Evolutionary conservation across 2,888 invertebrate genomes (phyloP).

Genomic region (Linhomoeus sp.): DNA sequence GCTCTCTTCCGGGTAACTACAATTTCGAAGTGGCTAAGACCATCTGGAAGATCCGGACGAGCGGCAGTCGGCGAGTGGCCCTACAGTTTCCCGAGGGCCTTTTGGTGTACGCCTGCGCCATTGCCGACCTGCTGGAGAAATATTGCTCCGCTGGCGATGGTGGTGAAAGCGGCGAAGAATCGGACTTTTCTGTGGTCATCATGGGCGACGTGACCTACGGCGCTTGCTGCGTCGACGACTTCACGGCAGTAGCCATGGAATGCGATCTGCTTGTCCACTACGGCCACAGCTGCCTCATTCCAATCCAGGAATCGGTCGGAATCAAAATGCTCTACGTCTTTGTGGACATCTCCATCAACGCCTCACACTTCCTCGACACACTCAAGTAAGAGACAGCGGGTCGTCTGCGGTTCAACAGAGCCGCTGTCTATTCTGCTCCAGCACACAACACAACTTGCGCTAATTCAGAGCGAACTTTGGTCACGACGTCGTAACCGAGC

Average conservation of each 20-base stretch:
- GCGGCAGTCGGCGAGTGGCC: conserved; percentile 67
- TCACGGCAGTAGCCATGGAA: conserved; percentile 45
- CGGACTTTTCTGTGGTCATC: conserved; percentile 44
- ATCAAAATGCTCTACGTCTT: conserved; percentile 89
- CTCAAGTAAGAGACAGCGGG: conserved; percentile 36
- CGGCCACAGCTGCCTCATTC: conserved; percentile 69
- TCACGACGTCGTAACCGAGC: no score
- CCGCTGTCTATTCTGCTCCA: no score
- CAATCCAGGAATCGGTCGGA: conserved; percentile 32
- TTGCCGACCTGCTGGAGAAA: conserved; percentile 69
- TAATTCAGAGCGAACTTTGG: no score
- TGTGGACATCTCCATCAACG: conserved; percentile 91
- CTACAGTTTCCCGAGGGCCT: conserved; percentile 90
- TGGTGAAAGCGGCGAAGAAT: conserved; percentile 40
- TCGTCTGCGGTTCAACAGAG: no score
- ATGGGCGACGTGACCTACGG: conserved; percentile 99
- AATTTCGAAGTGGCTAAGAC: conserved; percentile 96
- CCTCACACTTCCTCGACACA: conserved; percentile 72
- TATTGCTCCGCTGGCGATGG: conserved; percentile 11
- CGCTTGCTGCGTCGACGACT: conserved; percentile 95
- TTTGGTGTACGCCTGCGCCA: conserved; percentile 69
- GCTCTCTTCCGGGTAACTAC: conserved; percentile 62
- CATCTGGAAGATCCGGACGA: conserved; percentile 73
- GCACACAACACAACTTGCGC: neutral
- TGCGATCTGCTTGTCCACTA: conserved; percentile 50